Base-by-base conservation (phyloP, 2,888 invertebrate species). In the Dicyrtomina minuta region DNA sequence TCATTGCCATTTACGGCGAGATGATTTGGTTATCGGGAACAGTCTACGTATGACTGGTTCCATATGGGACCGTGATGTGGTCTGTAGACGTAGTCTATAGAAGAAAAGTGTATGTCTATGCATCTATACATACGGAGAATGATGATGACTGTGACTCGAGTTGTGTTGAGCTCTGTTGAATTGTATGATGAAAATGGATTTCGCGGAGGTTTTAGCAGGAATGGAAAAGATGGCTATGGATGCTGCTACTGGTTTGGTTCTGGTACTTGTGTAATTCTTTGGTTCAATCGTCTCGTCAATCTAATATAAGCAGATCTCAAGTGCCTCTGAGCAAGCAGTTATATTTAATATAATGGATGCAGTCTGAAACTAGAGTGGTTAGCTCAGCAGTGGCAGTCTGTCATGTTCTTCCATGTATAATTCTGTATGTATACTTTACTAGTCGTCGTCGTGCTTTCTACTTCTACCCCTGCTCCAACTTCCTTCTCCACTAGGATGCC, bases 221-320 rank as follows among this genome's bases (percentile, higher is more conserved):
- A 17, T 46, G 15, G 56, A 26, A 56, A 20, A 24, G 24, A 15
- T 26, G 13, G 13, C n/a, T n/a, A 27, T 12, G 33, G 41, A 17
- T 51, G 20, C 33, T 56, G 10, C 17, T 56, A 5, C 44, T 61
- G 3, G 61, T 61, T 26, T 58, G n/a, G 20, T 22, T 15, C 60
- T 17, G 17, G 49, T 49, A 49, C n/a, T 22, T 20, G 4, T 24
- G 8, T 26, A 22, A 13, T 13, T 27, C 26, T 27, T 44, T 44
- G 26, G 27, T 62, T 44, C 49, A 51, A 24, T 62, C 51, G 24
- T 46, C 53, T 53, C 33, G 24, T 53, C 41, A 55, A 33, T 51
- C 51, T 41, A 62, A 49, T 49, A 53, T 65, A 65, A 39, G 51
- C 65, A 70, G 65, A 70, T 62, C 60, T 70, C 59, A 70, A 70